Conservation (phyloP, 2,113 vertebrate species). For the Procapra przewalskii region DNA sequence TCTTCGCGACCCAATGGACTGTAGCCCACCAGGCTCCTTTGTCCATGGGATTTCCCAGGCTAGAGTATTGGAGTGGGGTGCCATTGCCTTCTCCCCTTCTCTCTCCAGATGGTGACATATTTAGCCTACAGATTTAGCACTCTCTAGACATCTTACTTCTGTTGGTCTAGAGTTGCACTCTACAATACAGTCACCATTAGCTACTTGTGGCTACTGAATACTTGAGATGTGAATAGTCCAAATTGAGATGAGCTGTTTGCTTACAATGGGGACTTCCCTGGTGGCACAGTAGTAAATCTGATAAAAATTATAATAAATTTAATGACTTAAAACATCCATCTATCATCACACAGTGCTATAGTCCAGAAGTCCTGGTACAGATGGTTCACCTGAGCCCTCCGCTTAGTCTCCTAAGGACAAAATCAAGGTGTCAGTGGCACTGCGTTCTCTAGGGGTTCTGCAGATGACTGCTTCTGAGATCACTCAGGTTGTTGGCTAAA, state of each 20-base stretch:
- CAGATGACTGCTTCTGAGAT: not conserved
- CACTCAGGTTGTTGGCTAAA: not conserved
- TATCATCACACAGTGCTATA: not conserved
- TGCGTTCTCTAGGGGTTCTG: not conserved
- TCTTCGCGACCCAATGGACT: fast-evolving
- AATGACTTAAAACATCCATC: not conserved
- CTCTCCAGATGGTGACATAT: not conserved
- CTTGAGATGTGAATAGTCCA: not conserved
- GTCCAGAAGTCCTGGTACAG: not conserved
- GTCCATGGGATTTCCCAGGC: not conserved
- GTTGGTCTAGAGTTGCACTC: not conserved
- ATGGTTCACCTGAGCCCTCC: not conserved
- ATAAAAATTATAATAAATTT: not conserved
- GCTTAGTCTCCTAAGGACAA: not conserved
- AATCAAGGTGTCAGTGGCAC: not conserved
- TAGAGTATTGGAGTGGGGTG: not conserved
- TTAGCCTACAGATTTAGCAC: not conserved
- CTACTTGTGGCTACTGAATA: not conserved
- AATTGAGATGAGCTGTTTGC: not conserved
- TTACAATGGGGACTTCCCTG: not conserved
- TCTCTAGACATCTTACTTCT: not conserved
- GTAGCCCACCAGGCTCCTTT: not conserved
- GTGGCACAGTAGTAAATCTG: not conserved
- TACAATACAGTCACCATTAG: not conserved
- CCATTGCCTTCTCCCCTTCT: not conserved